Base-by-base conservation (phyloP, 2,797 vertebrate genomes). In the Ceyx erithaca region DNA sequence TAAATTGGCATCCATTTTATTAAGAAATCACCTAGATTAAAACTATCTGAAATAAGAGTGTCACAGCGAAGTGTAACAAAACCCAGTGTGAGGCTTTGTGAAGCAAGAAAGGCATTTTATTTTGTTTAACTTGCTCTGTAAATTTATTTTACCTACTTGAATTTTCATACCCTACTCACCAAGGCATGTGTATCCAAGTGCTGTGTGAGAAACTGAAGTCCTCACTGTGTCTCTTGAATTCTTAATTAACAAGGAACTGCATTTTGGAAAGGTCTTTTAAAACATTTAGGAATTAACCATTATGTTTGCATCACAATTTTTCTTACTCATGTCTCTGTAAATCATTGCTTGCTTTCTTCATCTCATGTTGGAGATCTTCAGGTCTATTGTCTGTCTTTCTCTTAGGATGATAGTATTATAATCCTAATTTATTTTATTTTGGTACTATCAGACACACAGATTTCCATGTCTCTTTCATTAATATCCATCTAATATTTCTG, bases 1-100 rank as follows among this genome's bases (percentile, higher is more conserved):
- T 88, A 86, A 88, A 93, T 0, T 85, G 76, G 23, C 62, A 84
- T 94, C 85, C 40, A 48, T 91, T 94, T 87, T 76, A 73, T 19
- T 68, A 67, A 66, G 72, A 82, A 55, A 43, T 20, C 1, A 5
- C 52, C 66, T 85, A 59, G 78, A 72, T 76, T 87, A 89, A 79
- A 92, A 76, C 58, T 66, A 63, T 14, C 28, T 82, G 78, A 69
- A 88, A 55, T 62, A 54, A 58, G 23, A 87, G 30, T 69, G 46
- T 73, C 19, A 33, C 58, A 64, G 58, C 73, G 82, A 89, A 85
- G 40, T 51, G 33, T 80, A 80, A 35, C 33, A 77, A 72, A 71
- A 58, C 58, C 49, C 75, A 58, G 21, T 37, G 49, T 58, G 62
- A 80, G 21, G 48, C 51, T 51, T 75, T 64, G 33, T 89, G 58